Evolutionary conservation across 2,888 invertebrate species (phyloP).

Genomic region (Drosophila mimica): DNA sequence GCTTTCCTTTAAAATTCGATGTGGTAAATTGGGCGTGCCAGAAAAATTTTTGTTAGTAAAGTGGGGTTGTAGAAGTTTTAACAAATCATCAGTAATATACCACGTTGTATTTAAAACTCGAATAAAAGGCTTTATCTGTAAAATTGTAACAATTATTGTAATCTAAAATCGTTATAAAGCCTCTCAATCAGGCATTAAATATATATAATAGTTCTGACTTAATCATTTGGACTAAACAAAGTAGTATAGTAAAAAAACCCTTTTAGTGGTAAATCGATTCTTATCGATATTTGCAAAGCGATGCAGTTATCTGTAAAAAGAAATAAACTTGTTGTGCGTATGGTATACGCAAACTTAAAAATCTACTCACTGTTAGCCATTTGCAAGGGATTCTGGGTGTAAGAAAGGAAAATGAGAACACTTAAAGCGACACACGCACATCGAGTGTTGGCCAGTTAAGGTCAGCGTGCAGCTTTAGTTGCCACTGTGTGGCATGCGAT

Average conservation of each 20-base stretch:
- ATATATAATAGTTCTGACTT: background rate
- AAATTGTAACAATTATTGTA: background rate
- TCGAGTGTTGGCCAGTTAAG: background rate
- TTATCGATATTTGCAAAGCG: background rate
- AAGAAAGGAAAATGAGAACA: conserved; percentile 16
- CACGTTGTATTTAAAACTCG: too few relatives aligned
- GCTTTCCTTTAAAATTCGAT: too few relatives aligned
- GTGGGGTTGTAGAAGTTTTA: too few relatives aligned
- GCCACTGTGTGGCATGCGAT: conserved; percentile 39
- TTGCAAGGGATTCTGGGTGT: background rate
- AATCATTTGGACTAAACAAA: background rate
- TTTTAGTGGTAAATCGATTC: background rate
- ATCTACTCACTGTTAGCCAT: background rate
- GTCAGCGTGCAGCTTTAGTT: background rate
- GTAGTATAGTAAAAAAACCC: background rate
- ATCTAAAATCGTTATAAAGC: background rate
- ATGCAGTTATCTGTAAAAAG: background rate
- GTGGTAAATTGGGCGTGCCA: too few relatives aligned
- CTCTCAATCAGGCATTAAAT: background rate
- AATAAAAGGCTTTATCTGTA: background rate
- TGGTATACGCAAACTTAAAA: background rate
- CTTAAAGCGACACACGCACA: conserved; percentile 25
- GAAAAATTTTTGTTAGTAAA: too few relatives aligned
- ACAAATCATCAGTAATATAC: too few relatives aligned
- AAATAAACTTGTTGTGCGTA: background rate